phyloP scores from a whole-genome alignment of 1,140 invertebrate genomes.

The Scaptomyza graminum region DNA sequence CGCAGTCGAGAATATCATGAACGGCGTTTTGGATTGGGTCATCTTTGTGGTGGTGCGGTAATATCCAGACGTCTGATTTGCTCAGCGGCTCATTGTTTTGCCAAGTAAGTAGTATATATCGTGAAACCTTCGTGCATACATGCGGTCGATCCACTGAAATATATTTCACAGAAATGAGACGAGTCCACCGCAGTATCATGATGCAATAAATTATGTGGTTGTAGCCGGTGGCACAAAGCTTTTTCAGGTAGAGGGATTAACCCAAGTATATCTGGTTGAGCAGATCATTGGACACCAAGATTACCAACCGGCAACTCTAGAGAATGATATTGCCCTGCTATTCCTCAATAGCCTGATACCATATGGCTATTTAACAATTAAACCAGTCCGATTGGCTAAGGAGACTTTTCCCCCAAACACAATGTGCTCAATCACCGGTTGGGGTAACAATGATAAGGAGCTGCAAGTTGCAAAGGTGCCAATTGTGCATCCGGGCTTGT shows the following conservation, averaged over 20 bases:
- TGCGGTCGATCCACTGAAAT: background rate
- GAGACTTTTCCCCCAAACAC: conserved; percentile 5
- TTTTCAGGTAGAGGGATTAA: background rate
- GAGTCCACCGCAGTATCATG: background rate
- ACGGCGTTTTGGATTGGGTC: conserved; percentile 26
- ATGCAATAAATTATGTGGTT: conserved; percentile 28
- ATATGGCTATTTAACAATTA: background rate
- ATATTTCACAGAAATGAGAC: conserved; percentile 30
- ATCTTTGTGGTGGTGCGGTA: conserved; percentile 57
- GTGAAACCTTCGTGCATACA: background rate
- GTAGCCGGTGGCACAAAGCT: conserved; percentile 46
- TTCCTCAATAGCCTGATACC: conserved; percentile 53
- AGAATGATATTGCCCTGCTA: conserved; percentile 61
- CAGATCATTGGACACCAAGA: conserved; percentile 38
- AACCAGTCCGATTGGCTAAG: conserved; percentile 7
- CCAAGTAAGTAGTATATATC: conserved; percentile 40
- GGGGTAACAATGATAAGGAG: conserved; percentile 40
- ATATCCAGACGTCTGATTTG: conserved; percentile 53
- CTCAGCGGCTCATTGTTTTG: conserved; percentile 64
- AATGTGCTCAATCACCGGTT: conserved; percentile 52
- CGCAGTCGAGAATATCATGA: conserved; percentile 36
- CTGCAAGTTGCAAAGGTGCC: conserved; percentile 50
- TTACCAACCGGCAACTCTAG: conserved; percentile 30
- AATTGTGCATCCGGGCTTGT: conserved; percentile 32
- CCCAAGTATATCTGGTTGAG: conserved; percentile 42